Evolutionary conservation across 2,113 vertebrate genomes (phyloP).

Genomic region (Conger conger): DNA sequence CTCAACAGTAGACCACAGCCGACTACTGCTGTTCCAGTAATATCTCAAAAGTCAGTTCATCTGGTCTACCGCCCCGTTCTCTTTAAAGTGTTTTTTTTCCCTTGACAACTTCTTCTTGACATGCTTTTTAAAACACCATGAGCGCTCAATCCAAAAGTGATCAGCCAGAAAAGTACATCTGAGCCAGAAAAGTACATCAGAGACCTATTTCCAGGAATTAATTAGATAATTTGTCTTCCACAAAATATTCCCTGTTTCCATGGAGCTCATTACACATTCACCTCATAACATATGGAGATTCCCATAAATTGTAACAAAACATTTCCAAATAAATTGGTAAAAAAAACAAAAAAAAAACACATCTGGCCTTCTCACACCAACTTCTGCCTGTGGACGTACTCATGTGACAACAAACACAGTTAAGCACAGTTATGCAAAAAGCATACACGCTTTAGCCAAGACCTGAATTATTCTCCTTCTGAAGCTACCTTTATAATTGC

Average conservation of each 20-base stretch:
- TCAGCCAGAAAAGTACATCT: conserved; percentile 71
- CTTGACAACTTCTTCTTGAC: conserved; percentile 64
- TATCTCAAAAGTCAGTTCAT: conserved; percentile 54
- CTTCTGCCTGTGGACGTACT: background rate
- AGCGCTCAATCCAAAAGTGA: conserved; percentile 65
- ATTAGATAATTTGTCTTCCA: conserved; percentile 72
- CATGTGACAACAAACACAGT: background rate
- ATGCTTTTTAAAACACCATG: conserved; percentile 74
- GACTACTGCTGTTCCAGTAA: conserved; percentile 58
- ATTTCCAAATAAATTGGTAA: conserved; percentile 68
- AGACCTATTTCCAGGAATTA: conserved; percentile 76
- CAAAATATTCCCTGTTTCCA: conserved; percentile 73
- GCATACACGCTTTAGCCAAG: background rate
- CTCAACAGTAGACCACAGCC: background rate
- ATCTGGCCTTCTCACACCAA: background rate
- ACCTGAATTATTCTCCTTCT: background rate
- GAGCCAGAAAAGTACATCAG: too few species aligned
- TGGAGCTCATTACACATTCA: conserved; percentile 66
- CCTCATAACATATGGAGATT: conserved; percentile 37
- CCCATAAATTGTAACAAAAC: conserved; percentile 64
- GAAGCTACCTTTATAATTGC: background rate
- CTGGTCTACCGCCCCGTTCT: conserved; percentile 28
- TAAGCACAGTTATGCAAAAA: background rate
- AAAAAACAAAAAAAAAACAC: conserved; percentile 44
- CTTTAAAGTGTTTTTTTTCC: conserved; percentile 55